phyloP scores from a whole-genome alignment of 2,113 vertebrate species.

The Patagioenas fasciata region DNA sequence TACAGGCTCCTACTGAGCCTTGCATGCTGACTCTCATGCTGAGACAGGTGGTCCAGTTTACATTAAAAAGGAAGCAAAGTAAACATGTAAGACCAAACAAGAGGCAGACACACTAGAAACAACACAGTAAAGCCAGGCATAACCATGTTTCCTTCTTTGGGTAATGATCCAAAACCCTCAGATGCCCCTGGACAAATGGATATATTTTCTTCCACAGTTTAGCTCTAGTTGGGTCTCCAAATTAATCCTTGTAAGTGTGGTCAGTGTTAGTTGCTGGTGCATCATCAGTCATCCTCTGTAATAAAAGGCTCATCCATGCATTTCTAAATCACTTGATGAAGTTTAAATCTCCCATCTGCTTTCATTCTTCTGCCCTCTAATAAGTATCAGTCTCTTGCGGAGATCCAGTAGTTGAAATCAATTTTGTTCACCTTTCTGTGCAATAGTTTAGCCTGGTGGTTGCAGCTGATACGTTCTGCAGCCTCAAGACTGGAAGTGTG shows the following conservation, averaged over 20 bases:
- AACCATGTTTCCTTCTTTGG: neutral
- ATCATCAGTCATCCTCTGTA: constrained; percentile 1
- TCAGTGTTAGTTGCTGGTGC: neutral
- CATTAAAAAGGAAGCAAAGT: neutral
- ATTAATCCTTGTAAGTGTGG: constrained; percentile 18
- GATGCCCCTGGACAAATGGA: neutral
- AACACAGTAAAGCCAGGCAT: neutral
- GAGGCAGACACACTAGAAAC: neutral
- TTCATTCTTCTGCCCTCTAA: constrained; percentile 56
- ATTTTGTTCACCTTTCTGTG: constrained; percentile 12
- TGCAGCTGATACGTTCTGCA: neutral
- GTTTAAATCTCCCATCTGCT: constrained; percentile 61
- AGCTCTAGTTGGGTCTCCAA: neutral
- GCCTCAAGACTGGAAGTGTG: neutral
- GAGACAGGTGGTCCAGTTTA: neutral
- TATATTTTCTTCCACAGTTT: neutral
- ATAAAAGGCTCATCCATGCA: constrained; percentile 52
- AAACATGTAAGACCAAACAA: neutral
- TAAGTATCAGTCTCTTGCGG: constrained; percentile 28
- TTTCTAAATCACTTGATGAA: constrained; percentile 50
- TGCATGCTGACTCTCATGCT: neutral
- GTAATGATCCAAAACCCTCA: neutral
- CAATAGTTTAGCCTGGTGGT: neutral
- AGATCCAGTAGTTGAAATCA: constrained; percentile 4
- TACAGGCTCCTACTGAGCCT: neutral